phyloP scores from a whole-genome alignment of 2,888 invertebrate species.

The Mamestra brassicae region DNA sequence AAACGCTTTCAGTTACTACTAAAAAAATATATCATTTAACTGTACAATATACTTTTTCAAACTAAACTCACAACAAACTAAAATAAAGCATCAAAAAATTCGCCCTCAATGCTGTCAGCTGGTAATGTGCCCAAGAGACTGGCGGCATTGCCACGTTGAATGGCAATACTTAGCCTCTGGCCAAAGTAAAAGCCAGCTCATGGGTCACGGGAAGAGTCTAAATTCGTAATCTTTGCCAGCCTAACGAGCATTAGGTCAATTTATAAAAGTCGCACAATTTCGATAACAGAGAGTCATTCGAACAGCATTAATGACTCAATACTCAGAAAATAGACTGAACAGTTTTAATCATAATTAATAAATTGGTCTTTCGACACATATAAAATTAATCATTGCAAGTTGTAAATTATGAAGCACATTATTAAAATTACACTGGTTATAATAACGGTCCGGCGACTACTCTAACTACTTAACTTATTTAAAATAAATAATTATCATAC shows the following conservation, averaged over 20 bases:
- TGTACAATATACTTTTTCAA: no score
- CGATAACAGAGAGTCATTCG: not conserved
- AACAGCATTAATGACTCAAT: not conserved
- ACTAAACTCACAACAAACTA: no score
- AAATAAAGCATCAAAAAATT: no score
- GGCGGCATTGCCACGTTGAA: no score
- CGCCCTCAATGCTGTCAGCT: no score
- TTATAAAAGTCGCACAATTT: not conserved
- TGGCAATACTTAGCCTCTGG: no score
- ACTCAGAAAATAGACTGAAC: not conserved
- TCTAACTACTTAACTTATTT: no score
- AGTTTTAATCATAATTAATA: not conserved
- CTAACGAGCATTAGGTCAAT: not conserved
- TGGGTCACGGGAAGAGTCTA: not conserved
- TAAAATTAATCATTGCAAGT: not conserved
- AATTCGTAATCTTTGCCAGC: not conserved
- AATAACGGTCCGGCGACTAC: conserved; percentile 5
- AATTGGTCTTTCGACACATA: not conserved
- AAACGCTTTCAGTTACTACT: no score
- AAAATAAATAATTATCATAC: conserved; percentile 19
- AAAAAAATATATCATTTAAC: no score
- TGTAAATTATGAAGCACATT: not conserved
- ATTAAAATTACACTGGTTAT: not conserved
- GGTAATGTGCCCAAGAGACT: no score
- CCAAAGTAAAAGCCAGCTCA: no score